Base-by-base conservation (phyloP, 2,113 vertebrate genomes). In the Sinosuthora webbiana region DNA sequence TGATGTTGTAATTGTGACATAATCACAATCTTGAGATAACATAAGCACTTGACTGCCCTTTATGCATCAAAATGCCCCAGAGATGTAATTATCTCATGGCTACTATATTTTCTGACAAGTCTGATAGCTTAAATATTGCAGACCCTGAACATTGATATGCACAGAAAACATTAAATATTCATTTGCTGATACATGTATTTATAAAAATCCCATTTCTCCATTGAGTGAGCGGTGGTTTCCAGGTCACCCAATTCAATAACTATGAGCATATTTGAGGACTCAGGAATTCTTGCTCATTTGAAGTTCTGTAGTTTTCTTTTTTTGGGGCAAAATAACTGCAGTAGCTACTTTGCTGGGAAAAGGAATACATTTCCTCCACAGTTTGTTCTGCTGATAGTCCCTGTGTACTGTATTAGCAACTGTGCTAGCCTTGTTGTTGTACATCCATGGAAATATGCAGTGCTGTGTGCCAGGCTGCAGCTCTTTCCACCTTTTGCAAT, bases 91-190 rank as follows among this genome's bases (percentile, higher is more conserved):
- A 96, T 90, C 67, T 95, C 50, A 68, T 80, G 87, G 84, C 84
- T 92, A 80, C 82, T 69, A 52, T 45, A 9, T 55, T 96, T 89
- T 71, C 89, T 96, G 93, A 85, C 76, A 92, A 94, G 73, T 53
- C 41, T 91, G 90, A 67, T n/a, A 89, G 88, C 84, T 93, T 94
- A 87, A 91, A 85, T 94, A 94, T 94, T 95, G 93, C 84, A 88
- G 83, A 78, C 35, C 30, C 45, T 42, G 79, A 92, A 84, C 60
- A 50, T 37, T 50, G 85, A 50, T 83, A 80, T 31, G 27, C 90
- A 62, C 50, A 89, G 80, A 89, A 95, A 91, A 63, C 88, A 95
- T 95, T 90, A 97, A 97, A 94, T 96, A 97, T 95, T 97, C 70
- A 96, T 95, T 91, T 95, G 87, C 85, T 94, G 87, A 88, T 95